These are phyloP conservation scores for Eolophus roseicapilla DNA, from an alignment of 2,113 vertebrate species.

Conservation along the genomic window DNA sequence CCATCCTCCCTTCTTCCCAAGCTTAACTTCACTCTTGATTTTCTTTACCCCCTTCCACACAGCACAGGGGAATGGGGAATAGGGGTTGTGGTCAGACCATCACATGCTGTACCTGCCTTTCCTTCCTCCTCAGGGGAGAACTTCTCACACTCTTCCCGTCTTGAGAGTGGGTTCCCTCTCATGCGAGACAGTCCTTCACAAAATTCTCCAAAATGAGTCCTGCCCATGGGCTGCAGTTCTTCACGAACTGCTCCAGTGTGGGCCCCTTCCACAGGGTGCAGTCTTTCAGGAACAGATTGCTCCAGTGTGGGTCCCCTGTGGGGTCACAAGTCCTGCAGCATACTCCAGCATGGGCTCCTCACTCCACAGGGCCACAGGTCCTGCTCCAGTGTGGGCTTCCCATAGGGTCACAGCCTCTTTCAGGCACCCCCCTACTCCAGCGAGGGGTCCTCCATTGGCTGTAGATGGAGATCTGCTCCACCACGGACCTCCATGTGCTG, in stretches of 20 bases:
- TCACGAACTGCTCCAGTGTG: not conserved
- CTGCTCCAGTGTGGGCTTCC: not conserved
- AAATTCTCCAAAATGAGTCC: not conserved
- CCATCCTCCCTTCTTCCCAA: not conserved
- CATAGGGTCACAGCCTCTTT: not conserved
- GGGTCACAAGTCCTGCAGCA: not conserved
- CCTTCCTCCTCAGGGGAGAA: not conserved
- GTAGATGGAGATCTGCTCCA: not conserved
- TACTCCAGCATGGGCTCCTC: not conserved
- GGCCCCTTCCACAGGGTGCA: not conserved
- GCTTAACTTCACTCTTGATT: not conserved
- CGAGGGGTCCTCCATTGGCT: not conserved
- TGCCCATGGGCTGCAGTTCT: not conserved
- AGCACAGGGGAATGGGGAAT: not conserved
- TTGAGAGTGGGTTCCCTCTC: not conserved
- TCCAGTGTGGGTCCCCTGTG: not conserved
- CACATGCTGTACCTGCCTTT: not conserved
- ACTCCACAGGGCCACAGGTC: not conserved
- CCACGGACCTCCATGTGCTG: too few relatives aligned
- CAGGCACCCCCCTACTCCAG: not conserved
- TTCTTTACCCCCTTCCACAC: not conserved
- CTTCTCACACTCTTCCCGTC: not conserved
- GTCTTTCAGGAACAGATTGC: not conserved
- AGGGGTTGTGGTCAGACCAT: not conserved
- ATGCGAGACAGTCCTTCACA: not conserved